A percentile compares a stretch with the other conserved stretches of the same genome.
These are phyloP conservation scores for Pluvialis apricaria DNA, from an alignment of 2,113 vertebrate genomes.

Conservation along the genomic window DNA sequence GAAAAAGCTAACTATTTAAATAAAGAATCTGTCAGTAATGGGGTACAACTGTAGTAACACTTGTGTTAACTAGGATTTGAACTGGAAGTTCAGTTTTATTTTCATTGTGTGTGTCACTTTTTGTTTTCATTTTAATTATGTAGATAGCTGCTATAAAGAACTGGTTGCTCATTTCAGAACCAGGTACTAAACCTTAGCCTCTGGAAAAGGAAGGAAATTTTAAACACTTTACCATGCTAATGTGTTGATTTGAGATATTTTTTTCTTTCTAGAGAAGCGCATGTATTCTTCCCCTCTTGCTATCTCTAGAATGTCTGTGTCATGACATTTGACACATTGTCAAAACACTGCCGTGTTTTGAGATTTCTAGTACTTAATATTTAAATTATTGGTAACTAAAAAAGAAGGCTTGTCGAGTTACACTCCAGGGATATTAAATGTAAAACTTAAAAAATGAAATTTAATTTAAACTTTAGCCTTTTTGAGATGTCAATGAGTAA, in stretches of 20 bases:
- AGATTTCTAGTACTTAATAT: neutral
- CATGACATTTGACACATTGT: neutral
- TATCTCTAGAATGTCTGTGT: neutral
- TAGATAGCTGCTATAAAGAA: neutral
- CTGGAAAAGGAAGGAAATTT: neutral
- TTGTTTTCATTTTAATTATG: neutral
- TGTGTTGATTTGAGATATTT: neutral
- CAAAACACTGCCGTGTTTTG: neutral
- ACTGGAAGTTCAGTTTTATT: neutral
- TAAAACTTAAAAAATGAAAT: neutral
- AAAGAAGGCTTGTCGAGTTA: neutral
- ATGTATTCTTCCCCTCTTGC: neutral
- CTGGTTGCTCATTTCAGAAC: neutral
- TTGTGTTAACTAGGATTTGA: neutral
- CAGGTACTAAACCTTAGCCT: neutral
- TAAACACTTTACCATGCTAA: neutral
- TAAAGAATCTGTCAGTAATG: neutral
- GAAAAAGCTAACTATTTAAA: neutral
- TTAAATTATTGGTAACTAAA: neutral
- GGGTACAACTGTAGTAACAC: neutral
- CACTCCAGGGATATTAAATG: neutral
- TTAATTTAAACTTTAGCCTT: neutral
- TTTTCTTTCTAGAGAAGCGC: neutral
- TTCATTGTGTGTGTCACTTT: neutral
- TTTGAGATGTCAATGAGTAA: neutral